phyloP scores from a whole-genome alignment of 1,140 invertebrate genomes.

The Ceratosolen solmsi region DNA sequence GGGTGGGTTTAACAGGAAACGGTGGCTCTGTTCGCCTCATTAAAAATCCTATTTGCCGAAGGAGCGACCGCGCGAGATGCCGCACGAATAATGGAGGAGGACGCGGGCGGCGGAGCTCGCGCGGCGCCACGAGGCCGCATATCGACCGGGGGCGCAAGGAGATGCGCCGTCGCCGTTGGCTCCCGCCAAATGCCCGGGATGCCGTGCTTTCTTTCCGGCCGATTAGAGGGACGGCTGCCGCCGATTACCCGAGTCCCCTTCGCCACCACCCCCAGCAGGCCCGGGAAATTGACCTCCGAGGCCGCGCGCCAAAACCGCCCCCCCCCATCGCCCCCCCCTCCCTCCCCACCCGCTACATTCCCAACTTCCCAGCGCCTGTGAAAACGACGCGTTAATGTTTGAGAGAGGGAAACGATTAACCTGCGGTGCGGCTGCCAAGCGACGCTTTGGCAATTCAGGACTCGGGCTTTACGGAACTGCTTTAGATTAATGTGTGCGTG shows the following conservation, averaged over 20 bases:
- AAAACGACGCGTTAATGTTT: no score
- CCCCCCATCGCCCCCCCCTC: not conserved
- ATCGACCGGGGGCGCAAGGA: conserved; percentile 17
- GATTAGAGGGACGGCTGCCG: conserved; percentile 27
- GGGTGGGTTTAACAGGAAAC: conserved; percentile 29
- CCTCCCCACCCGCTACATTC: no score
- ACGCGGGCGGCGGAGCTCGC: not conserved
- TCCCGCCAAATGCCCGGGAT: no score
- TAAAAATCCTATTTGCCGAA: conserved; percentile 51
- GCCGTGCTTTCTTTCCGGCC: conserved; percentile 25
- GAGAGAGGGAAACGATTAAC: conserved; percentile 24
- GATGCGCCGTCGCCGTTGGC: not conserved
- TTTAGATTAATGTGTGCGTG: no score
- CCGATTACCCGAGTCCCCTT: not conserved
- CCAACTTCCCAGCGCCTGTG: no score
- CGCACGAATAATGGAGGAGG: conserved; percentile 26
- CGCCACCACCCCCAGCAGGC: not conserved
- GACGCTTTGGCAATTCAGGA: not conserved
- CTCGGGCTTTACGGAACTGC: no score
- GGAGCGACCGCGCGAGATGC: conserved; percentile 17
- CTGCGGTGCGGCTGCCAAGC: not conserved
- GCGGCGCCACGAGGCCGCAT: conserved; percentile 35
- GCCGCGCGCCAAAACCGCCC: not conserved
- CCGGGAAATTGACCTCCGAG: not conserved
- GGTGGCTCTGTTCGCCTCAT: conserved; percentile 46